Evolutionary conservation across 1,140 invertebrate genomes (phyloP).

Genomic region (Drosophila sp.): DNA sequence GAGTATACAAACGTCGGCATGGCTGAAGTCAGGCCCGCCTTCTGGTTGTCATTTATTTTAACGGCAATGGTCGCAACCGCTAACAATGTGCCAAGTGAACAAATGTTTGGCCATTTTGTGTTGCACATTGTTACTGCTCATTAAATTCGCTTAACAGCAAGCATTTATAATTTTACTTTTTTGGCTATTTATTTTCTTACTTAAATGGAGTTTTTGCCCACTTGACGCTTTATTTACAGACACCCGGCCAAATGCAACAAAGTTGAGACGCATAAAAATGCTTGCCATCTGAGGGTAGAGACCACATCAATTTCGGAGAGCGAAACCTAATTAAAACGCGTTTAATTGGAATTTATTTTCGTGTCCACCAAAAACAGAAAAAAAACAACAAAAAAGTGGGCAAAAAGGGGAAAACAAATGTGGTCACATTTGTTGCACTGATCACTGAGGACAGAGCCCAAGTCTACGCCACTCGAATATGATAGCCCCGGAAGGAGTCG

Average conservation of each 20-base stretch:
- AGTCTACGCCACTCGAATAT: constrained; percentile 7
- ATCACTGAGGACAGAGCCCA: constrained; percentile 7
- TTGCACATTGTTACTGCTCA: constrained; percentile 72
- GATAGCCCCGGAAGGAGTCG: constrained; percentile 6
- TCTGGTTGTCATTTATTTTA: not conserved
- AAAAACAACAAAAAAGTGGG: not conserved
- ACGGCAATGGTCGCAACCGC: not conserved
- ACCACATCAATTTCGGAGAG: constrained; percentile 59
- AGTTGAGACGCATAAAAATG: constrained; percentile 43
- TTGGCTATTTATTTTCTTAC: constrained; percentile 28
- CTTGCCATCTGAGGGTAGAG: not conserved
- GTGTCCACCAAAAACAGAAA: not conserved
- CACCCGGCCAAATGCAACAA: constrained; percentile 40
- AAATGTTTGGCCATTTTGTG: constrained; percentile 63
- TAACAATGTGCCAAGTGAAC: constrained; percentile 28
- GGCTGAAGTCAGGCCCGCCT: too few species aligned
- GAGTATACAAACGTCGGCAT: too few species aligned
- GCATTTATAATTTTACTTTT: constrained; percentile 68
- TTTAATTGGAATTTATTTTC: constrained; percentile 68
- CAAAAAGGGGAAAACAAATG: constrained; percentile 36
- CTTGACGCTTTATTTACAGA: constrained; percentile 49
- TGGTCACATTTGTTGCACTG: constrained; percentile 25
- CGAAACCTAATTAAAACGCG: constrained; percentile 72
- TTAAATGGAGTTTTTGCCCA: constrained; percentile 28
- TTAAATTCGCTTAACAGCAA: constrained; percentile 65